These are phyloP conservation scores for Alethe castanea DNA, from an alignment of 2,113 vertebrate species.

Conservation along the genomic window DNA sequence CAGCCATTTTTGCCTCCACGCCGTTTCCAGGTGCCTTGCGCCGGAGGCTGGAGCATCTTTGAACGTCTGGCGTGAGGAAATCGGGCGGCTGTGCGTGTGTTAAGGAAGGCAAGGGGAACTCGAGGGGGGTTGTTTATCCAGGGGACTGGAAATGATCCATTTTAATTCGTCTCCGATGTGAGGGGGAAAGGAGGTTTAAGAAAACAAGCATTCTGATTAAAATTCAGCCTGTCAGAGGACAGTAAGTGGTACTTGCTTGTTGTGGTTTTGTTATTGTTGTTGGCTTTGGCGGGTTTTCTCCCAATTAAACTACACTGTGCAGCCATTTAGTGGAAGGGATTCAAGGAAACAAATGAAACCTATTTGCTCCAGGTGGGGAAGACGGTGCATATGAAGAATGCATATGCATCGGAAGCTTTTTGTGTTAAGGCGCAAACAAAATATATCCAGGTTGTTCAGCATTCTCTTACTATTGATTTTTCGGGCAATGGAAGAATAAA, in stretches of 20 bases:
- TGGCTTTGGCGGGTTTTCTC: not conserved
- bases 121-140: not conserved
- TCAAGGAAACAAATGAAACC: not conserved
- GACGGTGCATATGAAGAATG: not conserved
- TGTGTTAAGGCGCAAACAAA: not conserved
- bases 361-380: not conserved
- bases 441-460: not conserved
- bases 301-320: not conserved
- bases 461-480: not conserved
- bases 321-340: not conserved
- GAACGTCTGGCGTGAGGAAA: not conserved
- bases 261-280: not conserved
- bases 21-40: not conserved
- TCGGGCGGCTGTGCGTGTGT: not conserved
- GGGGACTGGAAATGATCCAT: not conserved
- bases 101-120: not conserved
- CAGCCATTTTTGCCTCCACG: not conserved
- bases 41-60: not conserved
- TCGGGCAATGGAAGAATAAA: not conserved
- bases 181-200: not conserved
- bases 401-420: not conserved
- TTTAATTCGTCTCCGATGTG: not conserved
- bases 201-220: not conserved
- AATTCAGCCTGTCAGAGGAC: not conserved
- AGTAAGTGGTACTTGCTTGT: not conserved